Evolutionary conservation across 2,888 invertebrate genomes (phyloP).

Genomic region (Andrena camellia): DNA sequence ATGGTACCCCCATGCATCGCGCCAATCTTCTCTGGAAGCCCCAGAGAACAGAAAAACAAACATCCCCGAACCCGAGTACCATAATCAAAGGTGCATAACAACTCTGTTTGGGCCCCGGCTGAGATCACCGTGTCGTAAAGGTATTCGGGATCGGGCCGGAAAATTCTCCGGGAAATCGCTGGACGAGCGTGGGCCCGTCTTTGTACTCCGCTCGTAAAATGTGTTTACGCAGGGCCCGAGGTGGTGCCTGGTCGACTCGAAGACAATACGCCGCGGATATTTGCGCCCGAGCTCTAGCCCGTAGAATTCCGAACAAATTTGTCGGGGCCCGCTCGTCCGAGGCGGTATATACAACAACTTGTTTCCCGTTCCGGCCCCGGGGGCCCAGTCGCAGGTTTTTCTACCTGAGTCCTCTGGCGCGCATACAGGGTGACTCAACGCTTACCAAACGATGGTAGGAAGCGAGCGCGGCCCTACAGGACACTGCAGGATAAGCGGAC

Average conservation of each 20-base stretch:
- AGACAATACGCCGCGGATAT: constrained; percentile 16
- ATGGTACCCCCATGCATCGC: background rate
- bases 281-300: constrained; percentile 11
- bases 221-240: background rate
- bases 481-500: constrained; percentile 74
- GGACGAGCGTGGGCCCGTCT: background rate
- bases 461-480: constrained; percentile 71
- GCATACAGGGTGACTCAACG: constrained; percentile 64
- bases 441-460: constrained; percentile 38
- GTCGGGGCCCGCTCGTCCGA: constrained; percentile 1
- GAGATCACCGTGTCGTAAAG: background rate
- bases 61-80: no score
- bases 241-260: background rate
- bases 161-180: constrained; percentile 7
- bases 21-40: no score
- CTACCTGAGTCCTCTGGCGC: constrained; percentile 60
- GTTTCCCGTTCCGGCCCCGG: constrained; percentile 15
- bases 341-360: constrained; percentile 36
- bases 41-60: no score
- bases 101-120: background rate
- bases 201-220: background rate
- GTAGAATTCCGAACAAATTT: constrained; percentile 24
- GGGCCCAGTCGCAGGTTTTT: constrained; percentile 53
- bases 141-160: background rate
- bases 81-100: no score